phyloP scores from a whole-genome alignment of 2,797 vertebrate species.

The Scyliorhinus canicula region DNA sequence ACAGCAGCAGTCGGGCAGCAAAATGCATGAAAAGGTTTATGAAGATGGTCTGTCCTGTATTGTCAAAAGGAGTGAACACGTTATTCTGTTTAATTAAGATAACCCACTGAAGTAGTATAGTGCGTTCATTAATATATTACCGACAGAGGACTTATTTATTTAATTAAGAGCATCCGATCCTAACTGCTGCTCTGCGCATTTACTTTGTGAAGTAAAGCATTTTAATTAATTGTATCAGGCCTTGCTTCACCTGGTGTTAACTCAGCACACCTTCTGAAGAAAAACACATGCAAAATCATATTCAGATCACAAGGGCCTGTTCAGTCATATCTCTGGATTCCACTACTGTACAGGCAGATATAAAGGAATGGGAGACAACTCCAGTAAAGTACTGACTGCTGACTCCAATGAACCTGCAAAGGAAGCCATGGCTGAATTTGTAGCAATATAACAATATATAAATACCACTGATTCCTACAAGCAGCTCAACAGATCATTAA shows the following conservation, averaged over 20 bases:
- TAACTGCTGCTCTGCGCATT: background rate
- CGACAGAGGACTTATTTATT: background rate
- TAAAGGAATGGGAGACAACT: background rate
- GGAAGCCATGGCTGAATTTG: background rate
- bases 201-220: background rate
- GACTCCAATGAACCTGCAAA: background rate
- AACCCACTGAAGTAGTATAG: background rate
- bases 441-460: background rate
- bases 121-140: background rate
- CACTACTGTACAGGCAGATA: background rate
- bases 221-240: background rate
- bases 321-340: background rate
- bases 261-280: background rate
- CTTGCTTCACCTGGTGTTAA: background rate
- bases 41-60: background rate
- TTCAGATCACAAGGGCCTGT: too few relatives aligned
- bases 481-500: too few relatives aligned
- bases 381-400: background rate
- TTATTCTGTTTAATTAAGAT: background rate
- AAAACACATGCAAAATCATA: background rate
- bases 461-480: background rate
- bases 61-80: background rate
- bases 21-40: background rate
- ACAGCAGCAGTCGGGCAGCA: background rate
- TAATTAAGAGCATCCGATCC: background rate